Base-by-base conservation (phyloP, 2,888 invertebrate genomes). In the Notodonta ziczac region DNA sequence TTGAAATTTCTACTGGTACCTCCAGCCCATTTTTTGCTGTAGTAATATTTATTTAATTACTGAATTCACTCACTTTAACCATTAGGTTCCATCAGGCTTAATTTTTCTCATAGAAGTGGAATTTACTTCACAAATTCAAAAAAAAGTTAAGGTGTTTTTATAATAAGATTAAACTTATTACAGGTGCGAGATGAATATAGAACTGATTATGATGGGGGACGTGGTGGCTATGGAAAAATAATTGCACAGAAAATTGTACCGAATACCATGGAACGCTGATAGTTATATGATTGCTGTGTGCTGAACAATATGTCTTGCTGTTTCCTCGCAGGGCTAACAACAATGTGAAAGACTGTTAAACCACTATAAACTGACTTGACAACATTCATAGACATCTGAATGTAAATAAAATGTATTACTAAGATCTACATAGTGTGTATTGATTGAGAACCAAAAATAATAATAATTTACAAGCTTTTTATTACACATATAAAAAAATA, bases 161-260 rank as follows among this genome's bases (percentile, higher is more conserved):
- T 24, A 7, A 35, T 35, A 6, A 6, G 35, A 35, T 35, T 35
- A 35, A 35, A 35, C 55, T 53, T 5, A 16, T 91, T 88, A 50
- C 85, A 98, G 97, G 98, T 99, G 5, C 95, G 99, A 78, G 99
- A 99, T 85, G 99, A 99, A 93, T 99, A 99, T 85, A 95, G 99
- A 84, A 98, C 98, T 69, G 99, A 99, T 85, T 99, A 96, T 90
- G 99, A 99, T 87, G 96, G 97, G 46, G 99, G 99, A 0, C 94
- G 99, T 86, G 99, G 99, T 57, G 99, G 99, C 16, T 99, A 99
- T 90, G 99, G 99, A 42, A 99, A 98, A 93, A 96, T 98, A 66
- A 96, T 98, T 72, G 97, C 97, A 68, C 97, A 97, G 84, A 98
- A 98, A 92, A 95, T 97, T 60, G 95, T 90, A 5, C 95, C 95